A percentile compares a stretch with the other conserved stretches of the same genome.
Evolutionary conservation across 2,113 vertebrate genomes (phyloP).

Genomic region (Odobenus rosmarus): DNA sequence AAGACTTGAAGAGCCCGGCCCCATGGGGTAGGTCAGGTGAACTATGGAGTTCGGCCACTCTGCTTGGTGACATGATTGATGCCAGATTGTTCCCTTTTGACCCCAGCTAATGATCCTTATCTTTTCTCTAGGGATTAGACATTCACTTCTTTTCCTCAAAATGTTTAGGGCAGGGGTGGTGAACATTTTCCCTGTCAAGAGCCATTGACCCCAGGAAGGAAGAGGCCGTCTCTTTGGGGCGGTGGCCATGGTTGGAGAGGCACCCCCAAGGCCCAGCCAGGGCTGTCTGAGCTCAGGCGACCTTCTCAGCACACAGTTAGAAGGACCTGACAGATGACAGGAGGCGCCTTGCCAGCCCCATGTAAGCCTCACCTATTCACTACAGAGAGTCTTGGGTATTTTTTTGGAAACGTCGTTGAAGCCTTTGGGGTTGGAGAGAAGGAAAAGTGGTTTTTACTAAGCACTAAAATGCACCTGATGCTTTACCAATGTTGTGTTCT

Average conservation of each 20-base stretch:
- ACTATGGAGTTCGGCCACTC: conserved; percentile 75
- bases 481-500: neutral
- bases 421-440: neutral
- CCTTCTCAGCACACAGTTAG: neutral
- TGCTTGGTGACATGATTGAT: conserved; percentile 76
- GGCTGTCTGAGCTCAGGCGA: neutral
- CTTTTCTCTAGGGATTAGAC: conserved; percentile 55
- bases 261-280: neutral
- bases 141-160: conserved; percentile 52
- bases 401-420: neutral
- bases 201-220: conserved; percentile 53
- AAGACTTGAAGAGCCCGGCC: conserved; percentile 70
- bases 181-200: conserved; percentile 64
- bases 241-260: no score
- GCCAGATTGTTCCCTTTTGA: conserved; percentile 74
- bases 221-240: neutral
- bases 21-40: conserved; percentile 72
- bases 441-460: neutral
- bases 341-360: neutral
- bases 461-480: no score
- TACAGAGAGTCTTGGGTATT: neutral
- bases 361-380: neutral
- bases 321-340: neutral
- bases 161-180: conserved; percentile 17
- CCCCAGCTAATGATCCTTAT: conserved; percentile 69